A percentile compares a stretch with the other conserved stretches of the same genome.
phyloP scores from a whole-genome alignment of 2,797 vertebrate species.

The Girardinus metallicus region DNA sequence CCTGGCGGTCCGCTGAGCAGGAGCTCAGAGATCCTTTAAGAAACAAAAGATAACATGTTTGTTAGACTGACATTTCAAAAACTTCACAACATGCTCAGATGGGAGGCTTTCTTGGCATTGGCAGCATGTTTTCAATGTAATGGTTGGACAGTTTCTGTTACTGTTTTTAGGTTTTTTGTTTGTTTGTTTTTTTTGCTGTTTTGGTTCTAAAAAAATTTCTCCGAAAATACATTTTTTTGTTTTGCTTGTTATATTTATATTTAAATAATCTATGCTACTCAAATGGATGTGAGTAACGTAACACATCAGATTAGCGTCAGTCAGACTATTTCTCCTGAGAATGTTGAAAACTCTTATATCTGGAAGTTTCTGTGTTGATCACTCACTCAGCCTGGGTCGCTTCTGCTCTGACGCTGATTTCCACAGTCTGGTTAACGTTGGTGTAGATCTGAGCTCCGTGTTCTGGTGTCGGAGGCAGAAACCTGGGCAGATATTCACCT shows the following conservation, averaged over 20 bases:
- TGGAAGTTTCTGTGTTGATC: neutral
- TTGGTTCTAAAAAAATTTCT: neutral
- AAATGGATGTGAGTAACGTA: neutral
- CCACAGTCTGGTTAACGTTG: slow-evolving; percentile 6
- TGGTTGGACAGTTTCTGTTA: neutral
- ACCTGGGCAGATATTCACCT: slow-evolving; percentile 56
- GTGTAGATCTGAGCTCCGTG: slow-evolving; percentile 31
- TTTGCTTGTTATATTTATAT: neutral
- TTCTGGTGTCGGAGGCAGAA: slow-evolving; percentile 55
- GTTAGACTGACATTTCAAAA: neutral
- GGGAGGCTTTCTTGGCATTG: neutral
- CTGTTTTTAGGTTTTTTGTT: too few relatives aligned
- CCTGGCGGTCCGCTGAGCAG: slow-evolving; percentile 37
- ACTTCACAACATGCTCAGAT: neutral
- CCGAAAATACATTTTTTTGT: neutral
- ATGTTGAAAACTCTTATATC: too few relatives aligned
- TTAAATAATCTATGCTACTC: too few relatives aligned
- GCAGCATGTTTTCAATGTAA: neutral
- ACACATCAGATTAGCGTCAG: neutral
- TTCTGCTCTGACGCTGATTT: slow-evolving; percentile 34
- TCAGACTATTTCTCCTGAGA: neutral
- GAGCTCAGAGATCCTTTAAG: slow-evolving; percentile 29
- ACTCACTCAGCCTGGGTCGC: slow-evolving; percentile 35
- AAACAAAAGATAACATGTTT: neutral
- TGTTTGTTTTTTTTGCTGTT: neutral